Percentiles rank a stretch among this genome's conserved stretches.
phyloP scores from a whole-genome alignment of 2,888 invertebrate genomes.

The Timandra comae region DNA sequence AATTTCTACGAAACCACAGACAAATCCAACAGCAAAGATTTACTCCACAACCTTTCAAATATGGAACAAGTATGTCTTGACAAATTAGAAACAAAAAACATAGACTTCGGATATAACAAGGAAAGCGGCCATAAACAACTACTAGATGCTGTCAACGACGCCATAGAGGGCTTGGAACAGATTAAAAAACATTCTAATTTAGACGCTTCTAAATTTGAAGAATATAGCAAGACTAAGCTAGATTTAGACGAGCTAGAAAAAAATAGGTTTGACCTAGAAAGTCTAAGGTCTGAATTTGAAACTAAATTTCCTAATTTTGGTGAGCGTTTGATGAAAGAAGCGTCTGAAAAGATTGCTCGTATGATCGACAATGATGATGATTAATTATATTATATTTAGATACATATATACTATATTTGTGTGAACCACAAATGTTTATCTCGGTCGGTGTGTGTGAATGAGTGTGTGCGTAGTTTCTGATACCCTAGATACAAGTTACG shows the following conservation, averaged over 20 bases:
- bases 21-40: slow-evolving; percentile 31
- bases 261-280: slow-evolving; percentile 44
- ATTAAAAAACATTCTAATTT: slow-evolving; percentile 58
- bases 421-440: too few species aligned
- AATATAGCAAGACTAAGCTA: slow-evolving; percentile 38
- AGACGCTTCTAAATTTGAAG: slow-evolving; percentile 44
- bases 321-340: slow-evolving; percentile 52
- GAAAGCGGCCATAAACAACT: slow-evolving; percentile 53
- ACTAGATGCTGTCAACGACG: slow-evolving; percentile 57
- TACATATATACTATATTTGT: too few species aligned
- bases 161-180: slow-evolving; percentile 52
- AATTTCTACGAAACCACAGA: slow-evolving; percentile 44
- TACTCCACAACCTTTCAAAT: slow-evolving; percentile 32
- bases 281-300: slow-evolving; percentile 47
- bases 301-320: slow-evolving; percentile 50
- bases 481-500: too few species aligned
- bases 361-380: slow-evolving; percentile 40
- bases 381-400: too few species aligned
- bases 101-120: slow-evolving; percentile 58
- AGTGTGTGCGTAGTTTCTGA: too few species aligned
- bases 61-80: slow-evolving; percentile 46
- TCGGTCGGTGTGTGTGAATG: too few species aligned
- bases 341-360: slow-evolving; percentile 45
- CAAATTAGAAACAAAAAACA: slow-evolving; percentile 48
- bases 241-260: slow-evolving; percentile 39